A percentile compares a stretch with the other conserved stretches of the same genome.
phyloP scores from a whole-genome alignment of 2,797 vertebrate species.

The Aldrovandia affinis region DNA sequence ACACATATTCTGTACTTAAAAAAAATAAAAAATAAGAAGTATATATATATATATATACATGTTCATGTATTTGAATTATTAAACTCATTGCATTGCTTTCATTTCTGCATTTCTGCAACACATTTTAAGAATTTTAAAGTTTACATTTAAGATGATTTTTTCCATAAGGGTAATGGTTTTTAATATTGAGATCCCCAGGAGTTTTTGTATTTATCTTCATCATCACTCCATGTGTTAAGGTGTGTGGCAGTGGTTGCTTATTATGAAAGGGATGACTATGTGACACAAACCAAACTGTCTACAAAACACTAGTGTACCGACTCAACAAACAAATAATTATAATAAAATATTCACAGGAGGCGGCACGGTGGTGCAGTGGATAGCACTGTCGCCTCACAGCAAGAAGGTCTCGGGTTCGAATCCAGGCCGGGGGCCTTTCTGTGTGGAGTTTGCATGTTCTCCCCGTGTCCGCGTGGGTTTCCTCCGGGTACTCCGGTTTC shows the following conservation, averaged over 20 bases:
- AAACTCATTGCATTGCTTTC: constrained; percentile 5
- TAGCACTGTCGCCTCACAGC: no score
- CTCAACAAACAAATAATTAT: constrained; percentile 5
- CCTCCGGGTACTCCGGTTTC: no score
- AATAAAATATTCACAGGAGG: constrained; percentile 22
- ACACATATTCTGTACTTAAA: neutral
- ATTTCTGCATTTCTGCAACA: neutral
- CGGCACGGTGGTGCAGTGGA: no score
- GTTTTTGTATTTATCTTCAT: neutral
- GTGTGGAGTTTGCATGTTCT: no score
- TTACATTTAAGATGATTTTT: no score
- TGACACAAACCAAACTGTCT: neutral
- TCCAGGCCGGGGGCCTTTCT: no score
- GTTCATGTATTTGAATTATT: neutral
- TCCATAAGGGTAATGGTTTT: neutral
- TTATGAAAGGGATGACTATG: constrained; percentile 7
- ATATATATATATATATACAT: neutral
- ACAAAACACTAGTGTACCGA: constrained; percentile 25
- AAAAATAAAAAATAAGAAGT: neutral
- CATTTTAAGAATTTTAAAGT: constrained; percentile 12
- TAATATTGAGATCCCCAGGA: neutral
- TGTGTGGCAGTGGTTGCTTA: neutral
- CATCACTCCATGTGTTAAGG: neutral
- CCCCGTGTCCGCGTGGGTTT: no score
- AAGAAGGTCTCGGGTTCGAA: no score